Percentiles rank a stretch among this genome's conserved stretches.
Evolutionary conservation across 1,140 invertebrate species (phyloP).

Genomic region (Apolygus lucorum): DNA sequence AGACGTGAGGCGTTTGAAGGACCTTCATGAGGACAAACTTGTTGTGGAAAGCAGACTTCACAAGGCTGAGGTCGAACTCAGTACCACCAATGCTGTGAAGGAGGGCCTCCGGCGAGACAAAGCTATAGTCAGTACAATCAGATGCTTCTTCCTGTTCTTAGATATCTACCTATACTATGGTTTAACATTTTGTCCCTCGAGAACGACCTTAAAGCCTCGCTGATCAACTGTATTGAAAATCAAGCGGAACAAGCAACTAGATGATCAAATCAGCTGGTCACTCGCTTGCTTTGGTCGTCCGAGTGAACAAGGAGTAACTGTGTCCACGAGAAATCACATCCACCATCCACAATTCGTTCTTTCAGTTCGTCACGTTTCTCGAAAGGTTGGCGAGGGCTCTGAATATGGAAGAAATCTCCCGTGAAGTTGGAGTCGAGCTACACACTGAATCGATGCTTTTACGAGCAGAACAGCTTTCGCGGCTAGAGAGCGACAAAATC

Average conservation of each 20-base stretch:
- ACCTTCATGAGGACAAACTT: slow-evolving; percentile 58
- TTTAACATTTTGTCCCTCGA: too few species aligned
- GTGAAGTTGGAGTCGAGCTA: slow-evolving; percentile 66
- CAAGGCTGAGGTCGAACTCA: slow-evolving; percentile 62
- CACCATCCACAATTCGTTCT: too few species aligned
- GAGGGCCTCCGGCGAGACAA: slow-evolving; percentile 60
- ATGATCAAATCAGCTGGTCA: too few species aligned
- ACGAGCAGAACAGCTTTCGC: slow-evolving; percentile 63
- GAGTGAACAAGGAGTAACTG: too few species aligned
- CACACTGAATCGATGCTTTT: slow-evolving; percentile 67
- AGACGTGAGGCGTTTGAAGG: slow-evolving; percentile 48
- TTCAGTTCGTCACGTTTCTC: slow-evolving; percentile 60
- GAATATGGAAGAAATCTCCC: slow-evolving; percentile 66
- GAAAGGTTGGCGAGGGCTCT: slow-evolving; percentile 60
- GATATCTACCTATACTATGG: too few species aligned
- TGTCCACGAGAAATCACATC: too few species aligned
- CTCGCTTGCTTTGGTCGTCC: too few species aligned
- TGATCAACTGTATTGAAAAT: not conserved
- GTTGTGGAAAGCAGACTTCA: slow-evolving; percentile 55
- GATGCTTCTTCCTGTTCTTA: too few species aligned
- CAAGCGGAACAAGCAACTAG: not conserved
- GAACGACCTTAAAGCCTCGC: too few species aligned
- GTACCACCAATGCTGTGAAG: slow-evolving; percentile 49
- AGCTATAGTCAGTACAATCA: slow-evolving; percentile 33
- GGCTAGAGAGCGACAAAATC: slow-evolving; percentile 66